These are phyloP conservation scores for Tursiops truncatus DNA, from an alignment of 2,113 vertebrate species.

Conservation along the genomic window DNA sequence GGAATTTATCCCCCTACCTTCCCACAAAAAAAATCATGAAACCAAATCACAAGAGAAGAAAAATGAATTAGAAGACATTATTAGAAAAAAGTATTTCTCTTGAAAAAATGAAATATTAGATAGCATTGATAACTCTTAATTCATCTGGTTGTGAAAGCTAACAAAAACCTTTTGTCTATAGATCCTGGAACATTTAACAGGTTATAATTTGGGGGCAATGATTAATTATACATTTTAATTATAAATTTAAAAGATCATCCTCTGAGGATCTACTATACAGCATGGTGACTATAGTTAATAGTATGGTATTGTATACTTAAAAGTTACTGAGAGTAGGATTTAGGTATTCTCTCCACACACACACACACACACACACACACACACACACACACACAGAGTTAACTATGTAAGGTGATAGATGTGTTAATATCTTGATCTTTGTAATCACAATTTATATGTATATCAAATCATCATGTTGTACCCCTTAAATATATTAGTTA, in stretches of 20 bases:
- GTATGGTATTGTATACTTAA: not conserved
- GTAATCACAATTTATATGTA: not conserved
- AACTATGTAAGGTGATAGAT: not conserved
- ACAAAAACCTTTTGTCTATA: not conserved
- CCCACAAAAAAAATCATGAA: not conserved
- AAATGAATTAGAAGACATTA: not conserved
- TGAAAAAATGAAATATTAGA: not conserved
- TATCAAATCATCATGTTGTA: not conserved
- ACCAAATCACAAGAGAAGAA: not conserved
- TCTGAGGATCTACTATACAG: not conserved
- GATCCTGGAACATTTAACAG: not conserved
- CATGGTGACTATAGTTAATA: not conserved
- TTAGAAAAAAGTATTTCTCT: slow-evolving; percentile 48
- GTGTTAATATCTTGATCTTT: not conserved
- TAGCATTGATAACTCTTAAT: not conserved
- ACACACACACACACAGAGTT: not conserved
- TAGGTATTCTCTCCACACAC: not conserved
- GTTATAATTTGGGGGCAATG: not conserved
- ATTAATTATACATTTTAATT: not conserved
- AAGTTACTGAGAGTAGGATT: not conserved
- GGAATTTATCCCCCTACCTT: not conserved
- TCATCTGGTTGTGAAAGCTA: slow-evolving; percentile 9
- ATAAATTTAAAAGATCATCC: not conserved
- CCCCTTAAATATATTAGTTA: not conserved
- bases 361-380: too few species aligned